Conservation (phyloP, 2,113 vertebrate species). For the Nansenia antarctica region DNA sequence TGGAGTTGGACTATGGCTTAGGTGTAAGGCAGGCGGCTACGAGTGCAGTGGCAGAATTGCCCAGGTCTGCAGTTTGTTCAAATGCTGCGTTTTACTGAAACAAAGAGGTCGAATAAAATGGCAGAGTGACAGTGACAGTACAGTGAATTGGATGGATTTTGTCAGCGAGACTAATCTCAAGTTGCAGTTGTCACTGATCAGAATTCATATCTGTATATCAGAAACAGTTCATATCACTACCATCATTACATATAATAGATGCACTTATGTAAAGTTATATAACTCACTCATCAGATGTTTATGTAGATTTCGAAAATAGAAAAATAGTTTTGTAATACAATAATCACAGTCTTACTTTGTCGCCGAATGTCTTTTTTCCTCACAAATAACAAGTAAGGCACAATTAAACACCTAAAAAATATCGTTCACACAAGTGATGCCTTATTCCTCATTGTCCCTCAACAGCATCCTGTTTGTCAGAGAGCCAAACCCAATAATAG, state of each 20-base stretch:
- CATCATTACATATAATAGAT: no score
- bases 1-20: constrained; percentile 72
- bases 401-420: not conserved
- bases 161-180: no score
- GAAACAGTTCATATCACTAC: no score
- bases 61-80: constrained; percentile 42
- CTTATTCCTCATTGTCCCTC: not conserved
- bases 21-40: constrained; percentile 49
- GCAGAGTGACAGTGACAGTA: not conserved
- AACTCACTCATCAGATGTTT: no score
- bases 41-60: constrained; percentile 57
- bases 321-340: no score
- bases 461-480: not conserved
- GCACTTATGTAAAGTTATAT: no score
- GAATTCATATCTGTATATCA: no score
- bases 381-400: not conserved
- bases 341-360: not conserved
- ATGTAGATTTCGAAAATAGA: no score
- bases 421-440: not conserved
- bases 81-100: constrained; percentile 19
- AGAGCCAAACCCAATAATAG: not conserved
- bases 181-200: no score
- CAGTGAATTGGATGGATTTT: not conserved
- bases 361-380: not conserved
- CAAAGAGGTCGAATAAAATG: not conserved